Conservation (phyloP, 1,140 invertebrate species). For the Danaus plexippus region DNA sequence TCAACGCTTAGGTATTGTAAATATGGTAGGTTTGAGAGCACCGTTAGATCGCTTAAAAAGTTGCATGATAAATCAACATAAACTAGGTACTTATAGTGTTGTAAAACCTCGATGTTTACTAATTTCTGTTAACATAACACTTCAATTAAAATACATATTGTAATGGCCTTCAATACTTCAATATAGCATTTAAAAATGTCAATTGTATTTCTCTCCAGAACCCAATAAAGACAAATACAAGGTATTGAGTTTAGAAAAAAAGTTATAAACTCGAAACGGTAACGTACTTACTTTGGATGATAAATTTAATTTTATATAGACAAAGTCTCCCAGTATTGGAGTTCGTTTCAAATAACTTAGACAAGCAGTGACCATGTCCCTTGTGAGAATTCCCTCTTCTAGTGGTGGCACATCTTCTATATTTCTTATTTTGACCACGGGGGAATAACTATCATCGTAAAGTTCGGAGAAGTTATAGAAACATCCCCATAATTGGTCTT, state of each 20-base stretch:
- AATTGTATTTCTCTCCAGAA: too few relatives aligned
- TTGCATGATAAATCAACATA: slow-evolving; percentile 59
- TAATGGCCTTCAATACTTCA: too few relatives aligned
- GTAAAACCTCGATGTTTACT: slow-evolving; percentile 45
- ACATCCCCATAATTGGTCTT: slow-evolving; percentile 55
- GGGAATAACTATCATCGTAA: slow-evolving; percentile 50
- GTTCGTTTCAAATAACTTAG: slow-evolving; percentile 55
- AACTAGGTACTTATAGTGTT: slow-evolving; percentile 56
- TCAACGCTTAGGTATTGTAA: slow-evolving; percentile 51
- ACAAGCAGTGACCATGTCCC: slow-evolving; percentile 44
- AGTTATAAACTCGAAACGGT: too few relatives aligned
- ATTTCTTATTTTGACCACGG: slow-evolving; percentile 34
- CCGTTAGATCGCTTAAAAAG: slow-evolving; percentile 38
- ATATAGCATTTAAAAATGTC: too few relatives aligned
- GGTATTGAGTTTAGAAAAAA: too few relatives aligned
- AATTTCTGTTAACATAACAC: slow-evolving; percentile 34
- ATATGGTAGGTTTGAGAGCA: slow-evolving; percentile 53
- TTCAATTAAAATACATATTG: too few relatives aligned
- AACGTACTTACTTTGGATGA: slow-evolving; percentile 39
- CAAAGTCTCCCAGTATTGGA: slow-evolving; percentile 52
- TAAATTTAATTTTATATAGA: slow-evolving; percentile 57
- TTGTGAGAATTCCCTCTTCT: slow-evolving; percentile 38
- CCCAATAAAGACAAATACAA: too few relatives aligned
- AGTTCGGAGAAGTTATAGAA: slow-evolving; percentile 57
- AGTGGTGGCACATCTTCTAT: slow-evolving; percentile 36